These are phyloP conservation scores for Penaeus japonicus DNA, from an alignment of 1,140 invertebrate genomes.

Conservation along the genomic window DNA sequence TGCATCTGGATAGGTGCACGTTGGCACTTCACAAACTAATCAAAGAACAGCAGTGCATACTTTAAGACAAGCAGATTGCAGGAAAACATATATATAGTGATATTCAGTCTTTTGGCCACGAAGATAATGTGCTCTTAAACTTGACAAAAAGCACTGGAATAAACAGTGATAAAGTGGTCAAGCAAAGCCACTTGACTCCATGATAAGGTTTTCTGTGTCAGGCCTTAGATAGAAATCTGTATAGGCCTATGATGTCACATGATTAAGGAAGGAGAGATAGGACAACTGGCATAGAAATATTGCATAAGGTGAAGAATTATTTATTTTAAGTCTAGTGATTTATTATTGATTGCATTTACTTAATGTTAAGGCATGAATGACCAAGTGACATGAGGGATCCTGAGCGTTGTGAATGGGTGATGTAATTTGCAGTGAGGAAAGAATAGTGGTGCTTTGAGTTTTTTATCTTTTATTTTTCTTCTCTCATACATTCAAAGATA, in stretches of 20 bases:
- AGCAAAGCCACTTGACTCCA: background rate
- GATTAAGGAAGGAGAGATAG: background rate
- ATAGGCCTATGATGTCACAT: background rate
- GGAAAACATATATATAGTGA: background rate
- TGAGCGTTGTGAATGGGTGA: background rate
- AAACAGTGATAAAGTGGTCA: slow-evolving; percentile 27
- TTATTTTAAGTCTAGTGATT: background rate
- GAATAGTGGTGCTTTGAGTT: slow-evolving; percentile 38
- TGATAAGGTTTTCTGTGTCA: slow-evolving; percentile 25
- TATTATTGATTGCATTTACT: no score
- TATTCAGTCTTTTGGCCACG: background rate
- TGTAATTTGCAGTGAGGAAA: slow-evolving; percentile 10
- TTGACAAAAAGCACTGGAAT: background rate
- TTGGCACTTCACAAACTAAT: background rate
- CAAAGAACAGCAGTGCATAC: background rate
- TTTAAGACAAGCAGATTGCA: background rate
- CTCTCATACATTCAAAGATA: background rate
- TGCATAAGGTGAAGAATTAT: background rate
- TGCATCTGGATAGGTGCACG: background rate
- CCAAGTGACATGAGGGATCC: no score
- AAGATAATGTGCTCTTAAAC: background rate
- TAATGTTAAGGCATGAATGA: no score
- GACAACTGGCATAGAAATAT: background rate
- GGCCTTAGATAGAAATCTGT: slow-evolving; percentile 44
- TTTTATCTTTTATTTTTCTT: background rate